These are phyloP conservation scores for Tupiocoris notatus DNA, from an alignment of 2,888 invertebrate species.

Conservation along the genomic window DNA sequence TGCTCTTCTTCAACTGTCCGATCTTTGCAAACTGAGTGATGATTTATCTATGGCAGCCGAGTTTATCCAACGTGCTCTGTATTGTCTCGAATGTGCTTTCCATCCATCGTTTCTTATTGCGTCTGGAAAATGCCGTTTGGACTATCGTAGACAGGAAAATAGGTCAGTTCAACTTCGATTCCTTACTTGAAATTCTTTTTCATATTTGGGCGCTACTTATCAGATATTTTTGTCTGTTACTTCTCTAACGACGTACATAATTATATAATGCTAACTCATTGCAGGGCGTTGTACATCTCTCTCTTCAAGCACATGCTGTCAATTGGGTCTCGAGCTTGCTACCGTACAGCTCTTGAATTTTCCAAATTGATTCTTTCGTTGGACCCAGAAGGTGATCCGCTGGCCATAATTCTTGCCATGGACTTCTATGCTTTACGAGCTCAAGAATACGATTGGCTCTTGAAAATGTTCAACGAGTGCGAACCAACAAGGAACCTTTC, in stretches of 20 bases:
- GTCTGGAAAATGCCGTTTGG: slow-evolving; percentile 69
- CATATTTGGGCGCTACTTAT: too few relatives aligned
- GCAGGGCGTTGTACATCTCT: slow-evolving; percentile 67
- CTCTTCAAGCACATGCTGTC: slow-evolving; percentile 77
- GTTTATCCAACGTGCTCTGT: slow-evolving; percentile 74
- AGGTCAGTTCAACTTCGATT: too few relatives aligned
- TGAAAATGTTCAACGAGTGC: slow-evolving; percentile 50
- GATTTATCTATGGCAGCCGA: slow-evolving; percentile 76
- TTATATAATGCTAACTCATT: too few relatives aligned
- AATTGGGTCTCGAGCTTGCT: slow-evolving; percentile 76
- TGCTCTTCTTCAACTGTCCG: slow-evolving; percentile 74
- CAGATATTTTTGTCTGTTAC: too few relatives aligned
- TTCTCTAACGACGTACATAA: too few relatives aligned
- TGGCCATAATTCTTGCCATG: slow-evolving; percentile 72
- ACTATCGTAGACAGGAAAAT: slow-evolving; percentile 79
- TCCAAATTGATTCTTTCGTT: slow-evolving; percentile 77
- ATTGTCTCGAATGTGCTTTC: slow-evolving; percentile 72
- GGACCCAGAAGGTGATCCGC: slow-evolving; percentile 72
- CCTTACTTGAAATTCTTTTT: too few relatives aligned
- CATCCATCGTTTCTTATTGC: slow-evolving; percentile 77
- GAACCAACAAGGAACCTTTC: slow-evolving; percentile 50
- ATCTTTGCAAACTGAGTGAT: slow-evolving; percentile 74
- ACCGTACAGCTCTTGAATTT: slow-evolving; percentile 82
- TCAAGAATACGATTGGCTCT: slow-evolving; percentile 71
- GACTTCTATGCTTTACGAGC: slow-evolving; percentile 80